These are phyloP conservation scores for Andrena bucephala DNA, from an alignment of 2,888 invertebrate species.

Conservation along the genomic window DNA sequence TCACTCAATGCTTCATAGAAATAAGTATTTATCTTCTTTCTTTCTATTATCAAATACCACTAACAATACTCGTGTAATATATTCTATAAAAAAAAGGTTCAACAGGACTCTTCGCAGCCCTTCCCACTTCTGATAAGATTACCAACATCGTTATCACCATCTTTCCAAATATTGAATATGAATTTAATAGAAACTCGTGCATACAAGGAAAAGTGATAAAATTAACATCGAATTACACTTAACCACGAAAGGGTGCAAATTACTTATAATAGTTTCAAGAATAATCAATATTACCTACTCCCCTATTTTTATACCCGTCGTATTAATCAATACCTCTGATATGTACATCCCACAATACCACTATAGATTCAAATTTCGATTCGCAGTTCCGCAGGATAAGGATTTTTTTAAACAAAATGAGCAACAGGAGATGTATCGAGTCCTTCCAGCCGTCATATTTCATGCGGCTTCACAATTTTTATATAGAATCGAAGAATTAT, in stretches of 20 bases:
- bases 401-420: slow-evolving; percentile 1
- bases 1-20: no score
- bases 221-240: slow-evolving; percentile 70
- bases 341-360: neutral
- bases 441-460: slow-evolving; percentile 8
- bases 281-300: slow-evolving; percentile 3
- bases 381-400: neutral
- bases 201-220: slow-evolving; percentile 64
- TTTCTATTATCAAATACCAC: no score
- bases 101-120: no score
- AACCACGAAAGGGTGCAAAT: slow-evolving; percentile 35
- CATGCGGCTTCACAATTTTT: slow-evolving; percentile 44
- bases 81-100: no score
- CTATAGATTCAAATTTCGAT: neutral
- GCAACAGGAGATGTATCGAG: neutral
- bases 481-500: slow-evolving; percentile 45
- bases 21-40: no score
- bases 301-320: neutral
- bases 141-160: slow-evolving; percentile 47
- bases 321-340: neutral
- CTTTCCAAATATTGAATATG: slow-evolving; percentile 45
- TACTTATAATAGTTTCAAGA: slow-evolving; percentile 48
- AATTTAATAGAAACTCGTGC: slow-evolving; percentile 17
- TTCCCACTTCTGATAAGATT: slow-evolving; percentile 12
- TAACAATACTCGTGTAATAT: no score